phyloP scores from a whole-genome alignment of 2,113 vertebrate genomes.

The Illadopsis cleaveri region DNA sequence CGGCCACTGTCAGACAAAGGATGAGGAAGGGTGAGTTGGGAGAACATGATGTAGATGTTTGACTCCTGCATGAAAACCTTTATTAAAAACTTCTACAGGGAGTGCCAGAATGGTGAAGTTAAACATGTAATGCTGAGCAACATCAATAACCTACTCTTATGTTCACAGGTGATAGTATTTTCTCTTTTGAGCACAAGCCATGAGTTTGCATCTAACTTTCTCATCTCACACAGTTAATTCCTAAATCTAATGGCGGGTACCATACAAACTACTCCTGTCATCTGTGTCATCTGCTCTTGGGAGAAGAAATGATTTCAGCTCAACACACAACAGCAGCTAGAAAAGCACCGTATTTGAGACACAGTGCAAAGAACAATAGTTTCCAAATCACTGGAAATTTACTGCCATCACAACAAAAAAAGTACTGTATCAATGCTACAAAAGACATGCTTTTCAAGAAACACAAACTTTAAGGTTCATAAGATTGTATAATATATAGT shows the following conservation, averaged over 20 bases:
- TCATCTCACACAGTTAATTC: not conserved
- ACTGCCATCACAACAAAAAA: not conserved
- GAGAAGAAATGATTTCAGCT: not conserved
- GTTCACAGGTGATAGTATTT: not conserved
- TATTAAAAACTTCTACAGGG: not conserved
- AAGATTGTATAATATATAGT: not conserved
- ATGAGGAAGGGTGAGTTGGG: not conserved
- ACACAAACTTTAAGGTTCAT: not conserved
- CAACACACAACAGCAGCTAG: not conserved
- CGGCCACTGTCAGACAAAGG: fast-evolving
- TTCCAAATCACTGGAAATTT: not conserved
- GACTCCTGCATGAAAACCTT: not conserved
- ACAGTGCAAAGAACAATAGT: not conserved
- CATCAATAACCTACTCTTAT: not conserved
- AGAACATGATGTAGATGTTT: not conserved
- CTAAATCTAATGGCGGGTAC: not conserved
- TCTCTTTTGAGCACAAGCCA: not conserved
- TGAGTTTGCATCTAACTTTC: not conserved
- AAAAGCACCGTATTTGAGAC: not conserved
- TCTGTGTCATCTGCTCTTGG: not conserved
- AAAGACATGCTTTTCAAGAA: not conserved
- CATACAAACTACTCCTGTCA: not conserved
- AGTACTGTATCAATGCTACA: not conserved
- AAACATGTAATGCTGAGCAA: not conserved
- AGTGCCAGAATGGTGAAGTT: not conserved